Evolutionary conservation across 2,113 vertebrate genomes (phyloP), one percentile per base, ranked within the genome.

Genomic region (Centropristis striata): DNA sequence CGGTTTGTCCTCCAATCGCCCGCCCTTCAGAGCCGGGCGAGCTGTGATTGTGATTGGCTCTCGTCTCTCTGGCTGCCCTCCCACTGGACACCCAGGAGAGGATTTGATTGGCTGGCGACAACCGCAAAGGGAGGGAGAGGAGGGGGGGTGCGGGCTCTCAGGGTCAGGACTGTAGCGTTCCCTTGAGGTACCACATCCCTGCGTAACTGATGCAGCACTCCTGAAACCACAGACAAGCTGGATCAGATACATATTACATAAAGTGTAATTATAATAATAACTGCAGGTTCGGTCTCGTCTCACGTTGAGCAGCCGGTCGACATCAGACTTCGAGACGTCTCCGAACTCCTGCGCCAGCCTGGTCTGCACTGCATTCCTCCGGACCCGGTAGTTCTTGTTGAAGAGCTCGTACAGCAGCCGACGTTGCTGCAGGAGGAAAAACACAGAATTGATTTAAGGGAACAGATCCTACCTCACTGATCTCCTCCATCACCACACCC

Each of bases 151-250:
- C 54, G 81, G n/a, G 13, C 4, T 67, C 92, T 95, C 88, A 5
- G 21, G 67, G 96, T 99, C 98, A 99, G 64, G 98, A 99, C 85
- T 96, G 97, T n/a, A 97, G 93, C 0, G 98, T 99, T 59, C 98
- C 98, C 82, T 98, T 99, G 73, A 99, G 97, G 84, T 99, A 99
- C 98, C 98, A 99, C 97, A 98, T 98, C 2, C 97, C 97, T 0
- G 96, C 97, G 0, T 96, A 90, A 90, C 97, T 98, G 70, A 95
- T 95, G 36, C 98, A 99, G 94, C 98, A 99, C 90, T 99, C 98
- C 98, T 99, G 78, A 1, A 87, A 83, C 63, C 32, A 84, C 8
- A 80, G 12, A 50, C 36, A 0, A 76, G 4, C n/a, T 18, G 9
- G 65, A 78, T 1, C 9, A 20, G 21, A 20, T 15, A 21, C 27